Percentiles rank a stretch among this genome's conserved stretches.
Conservation (phyloP, 2,113 vertebrate species). For the Pao palembangensis region DNA sequence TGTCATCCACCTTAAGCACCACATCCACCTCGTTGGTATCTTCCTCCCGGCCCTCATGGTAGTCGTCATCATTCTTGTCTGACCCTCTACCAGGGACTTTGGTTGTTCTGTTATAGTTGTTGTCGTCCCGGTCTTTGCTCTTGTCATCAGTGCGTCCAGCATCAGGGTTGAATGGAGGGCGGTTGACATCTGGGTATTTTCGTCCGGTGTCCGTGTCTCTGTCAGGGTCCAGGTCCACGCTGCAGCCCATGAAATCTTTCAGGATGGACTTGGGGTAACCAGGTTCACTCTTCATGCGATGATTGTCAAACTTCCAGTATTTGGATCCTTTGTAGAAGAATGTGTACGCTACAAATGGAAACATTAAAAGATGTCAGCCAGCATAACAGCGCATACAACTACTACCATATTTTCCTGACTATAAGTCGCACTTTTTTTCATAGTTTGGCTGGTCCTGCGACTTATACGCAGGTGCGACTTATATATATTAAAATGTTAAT, state of each 20-base stretch:
- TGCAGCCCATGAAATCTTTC: constrained; percentile 95
- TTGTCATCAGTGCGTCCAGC: constrained; percentile 60
- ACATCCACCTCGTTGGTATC: constrained; percentile 85
- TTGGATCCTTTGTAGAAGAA: constrained; percentile 94
- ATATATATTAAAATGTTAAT: too few relatives aligned
- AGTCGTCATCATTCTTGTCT: constrained; percentile 45
- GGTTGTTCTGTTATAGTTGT: constrained; percentile 36
- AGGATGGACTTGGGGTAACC: constrained; percentile 97
- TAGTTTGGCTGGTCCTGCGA: too few relatives aligned
- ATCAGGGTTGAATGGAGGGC: constrained; percentile 82
- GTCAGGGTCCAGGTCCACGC: constrained; percentile 75
- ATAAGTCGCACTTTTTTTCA: too few relatives aligned
- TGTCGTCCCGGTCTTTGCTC: constrained; percentile 44
- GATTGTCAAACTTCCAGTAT: constrained; percentile 99
- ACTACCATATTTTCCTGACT: too few relatives aligned
- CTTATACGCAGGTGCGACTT: too few relatives aligned
- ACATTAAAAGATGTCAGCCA: constrained; percentile 1
- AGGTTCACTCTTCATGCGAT: constrained; percentile 89
- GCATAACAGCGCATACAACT: neutral
- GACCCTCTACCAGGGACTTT: constrained; percentile 37
- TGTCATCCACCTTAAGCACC: constrained; percentile 90
- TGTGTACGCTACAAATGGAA: constrained; percentile 80
- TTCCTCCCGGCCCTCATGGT: constrained; percentile 59
- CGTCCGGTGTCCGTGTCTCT: constrained; percentile 57
- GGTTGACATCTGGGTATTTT: constrained; percentile 79